phyloP scores from a whole-genome alignment of 2,888 invertebrate species.

The Cataglyphis cursor region DNA sequence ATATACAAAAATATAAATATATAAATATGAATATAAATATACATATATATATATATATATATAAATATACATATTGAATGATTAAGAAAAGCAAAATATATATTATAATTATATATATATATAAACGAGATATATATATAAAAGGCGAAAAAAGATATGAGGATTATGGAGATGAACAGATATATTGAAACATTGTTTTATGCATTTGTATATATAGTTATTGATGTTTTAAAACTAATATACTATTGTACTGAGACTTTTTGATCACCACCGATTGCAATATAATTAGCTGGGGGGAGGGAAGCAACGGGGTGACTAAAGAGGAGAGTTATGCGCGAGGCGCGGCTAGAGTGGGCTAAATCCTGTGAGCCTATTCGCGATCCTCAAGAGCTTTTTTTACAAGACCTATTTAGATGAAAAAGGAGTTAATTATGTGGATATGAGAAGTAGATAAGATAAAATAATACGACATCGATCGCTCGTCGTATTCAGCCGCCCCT shows the following conservation, averaged over 20 bases:
- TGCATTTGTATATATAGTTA: constrained; percentile 87
- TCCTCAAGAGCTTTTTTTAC: constrained; percentile 61
- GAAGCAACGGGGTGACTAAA: constrained; percentile 37
- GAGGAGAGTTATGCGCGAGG: constrained; percentile 36
- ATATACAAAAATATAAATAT: constrained; percentile 73
- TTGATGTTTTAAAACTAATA: constrained; percentile 86
- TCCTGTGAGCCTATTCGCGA: constrained; percentile 61
- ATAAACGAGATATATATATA: constrained; percentile 71
- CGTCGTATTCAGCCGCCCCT: constrained; percentile 78
- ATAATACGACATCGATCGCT: constrained; percentile 67
- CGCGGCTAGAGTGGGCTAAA: constrained; percentile 57
- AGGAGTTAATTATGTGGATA: constrained; percentile 29
- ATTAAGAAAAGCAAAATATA: constrained; percentile 75
- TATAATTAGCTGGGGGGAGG: constrained; percentile 52
- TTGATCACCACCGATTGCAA: constrained; percentile 77
- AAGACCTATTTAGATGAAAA: constrained; percentile 39
- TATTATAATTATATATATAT: constrained; percentile 75
- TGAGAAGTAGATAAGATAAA: constrained; percentile 40
- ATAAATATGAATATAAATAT: constrained; percentile 63
- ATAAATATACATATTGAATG: constrained; percentile 77
- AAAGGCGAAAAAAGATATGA: constrained; percentile 76
- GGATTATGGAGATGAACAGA: constrained; percentile 79
- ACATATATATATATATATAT: constrained; percentile 73
- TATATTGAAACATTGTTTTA: constrained; percentile 85
- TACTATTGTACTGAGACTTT: constrained; percentile 82